phyloP scores from a whole-genome alignment of 1,140 invertebrate species.

The Eupeodes corollae region DNA sequence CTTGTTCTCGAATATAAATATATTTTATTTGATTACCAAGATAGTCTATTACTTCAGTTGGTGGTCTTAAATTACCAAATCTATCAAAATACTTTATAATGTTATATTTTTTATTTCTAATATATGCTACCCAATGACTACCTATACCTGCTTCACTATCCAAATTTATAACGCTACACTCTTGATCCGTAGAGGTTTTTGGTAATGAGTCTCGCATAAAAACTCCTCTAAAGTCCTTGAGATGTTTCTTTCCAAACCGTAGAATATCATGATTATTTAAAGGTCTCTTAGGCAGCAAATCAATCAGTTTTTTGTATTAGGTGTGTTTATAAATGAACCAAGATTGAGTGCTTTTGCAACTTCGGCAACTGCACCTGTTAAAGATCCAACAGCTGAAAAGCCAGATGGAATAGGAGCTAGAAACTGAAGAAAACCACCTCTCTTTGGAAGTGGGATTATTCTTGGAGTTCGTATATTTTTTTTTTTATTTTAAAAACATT shows the following conservation, averaged over 20 bases:
- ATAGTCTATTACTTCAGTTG: conserved; percentile 22
- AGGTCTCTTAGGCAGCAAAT: conserved; percentile 2
- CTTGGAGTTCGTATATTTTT: conserved; percentile 11
- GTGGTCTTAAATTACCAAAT: conserved; percentile 26
- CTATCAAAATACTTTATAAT: conserved; percentile 13
- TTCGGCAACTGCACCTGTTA: conserved; percentile 12
- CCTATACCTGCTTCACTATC: conserved; percentile 17
- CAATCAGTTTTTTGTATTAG: not conserved
- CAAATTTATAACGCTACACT: conserved; percentile 26
- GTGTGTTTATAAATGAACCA: conserved; percentile 3
- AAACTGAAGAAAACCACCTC: conserved; percentile 19
- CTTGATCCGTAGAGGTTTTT: conserved; percentile 11
- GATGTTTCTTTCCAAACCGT: not conserved
- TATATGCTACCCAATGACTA: conserved; percentile 31
- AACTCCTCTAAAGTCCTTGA: not conserved
- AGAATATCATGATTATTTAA: not conserved
- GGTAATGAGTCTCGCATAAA: conserved; percentile 1
- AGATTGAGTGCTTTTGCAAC: conserved; percentile 12
- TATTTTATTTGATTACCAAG: conserved; percentile 3
- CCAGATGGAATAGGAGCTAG: conserved; percentile 28
- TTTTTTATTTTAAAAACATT: conserved; percentile 5
- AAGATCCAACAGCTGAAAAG: conserved; percentile 18
- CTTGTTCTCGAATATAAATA: conserved; percentile 5
- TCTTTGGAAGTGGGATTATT: conserved; percentile 24
- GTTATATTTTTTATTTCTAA: conserved; percentile 11